These are phyloP conservation scores for Polylopha cassiicola DNA, from an alignment of 2,888 invertebrate genomes.

Conservation along the genomic window DNA sequence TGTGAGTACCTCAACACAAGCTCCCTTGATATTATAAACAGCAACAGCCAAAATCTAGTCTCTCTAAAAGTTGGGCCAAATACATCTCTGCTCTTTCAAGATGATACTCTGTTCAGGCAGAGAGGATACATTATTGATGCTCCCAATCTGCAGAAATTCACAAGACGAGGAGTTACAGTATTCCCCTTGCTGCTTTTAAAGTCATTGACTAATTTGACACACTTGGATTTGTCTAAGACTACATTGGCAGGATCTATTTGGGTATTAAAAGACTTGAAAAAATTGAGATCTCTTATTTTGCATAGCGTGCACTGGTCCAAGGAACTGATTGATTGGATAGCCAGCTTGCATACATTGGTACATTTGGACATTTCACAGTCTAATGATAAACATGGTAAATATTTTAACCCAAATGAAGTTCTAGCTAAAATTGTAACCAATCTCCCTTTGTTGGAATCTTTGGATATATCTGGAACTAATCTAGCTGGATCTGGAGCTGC, in stretches of 20 bases:
- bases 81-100: constrained; percentile 78
- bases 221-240: constrained; percentile 85
- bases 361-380: constrained; percentile 92
- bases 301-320: constrained; percentile 86
- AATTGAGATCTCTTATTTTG: constrained; percentile 85
- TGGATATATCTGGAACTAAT: constrained; percentile 98
- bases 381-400: constrained; percentile 83
- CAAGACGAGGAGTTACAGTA: constrained; percentile 66
- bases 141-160: constrained; percentile 78
- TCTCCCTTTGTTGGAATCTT: constrained; percentile 85
- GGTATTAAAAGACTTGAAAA: constrained; percentile 80
- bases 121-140: constrained; percentile 76
- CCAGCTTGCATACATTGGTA: constrained; percentile 74
- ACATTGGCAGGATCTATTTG: constrained; percentile 79
- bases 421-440: constrained; percentile 83
- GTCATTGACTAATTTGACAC: constrained; percentile 78
- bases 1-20: constrained; percentile 81
- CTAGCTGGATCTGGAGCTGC: constrained; percentile 91
- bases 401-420: constrained; percentile 83
- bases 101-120: constrained; percentile 52
- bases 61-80: constrained; percentile 84
- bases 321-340: constrained; percentile 79
- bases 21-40: constrained; percentile 82
- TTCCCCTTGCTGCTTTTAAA: constrained; percentile 76
- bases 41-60: constrained; percentile 81